Evolutionary conservation across 2,797 vertebrate genomes (phyloP), one percentile per base, ranked within the genome.

Genomic region (Philypnodon macrostomus): DNA sequence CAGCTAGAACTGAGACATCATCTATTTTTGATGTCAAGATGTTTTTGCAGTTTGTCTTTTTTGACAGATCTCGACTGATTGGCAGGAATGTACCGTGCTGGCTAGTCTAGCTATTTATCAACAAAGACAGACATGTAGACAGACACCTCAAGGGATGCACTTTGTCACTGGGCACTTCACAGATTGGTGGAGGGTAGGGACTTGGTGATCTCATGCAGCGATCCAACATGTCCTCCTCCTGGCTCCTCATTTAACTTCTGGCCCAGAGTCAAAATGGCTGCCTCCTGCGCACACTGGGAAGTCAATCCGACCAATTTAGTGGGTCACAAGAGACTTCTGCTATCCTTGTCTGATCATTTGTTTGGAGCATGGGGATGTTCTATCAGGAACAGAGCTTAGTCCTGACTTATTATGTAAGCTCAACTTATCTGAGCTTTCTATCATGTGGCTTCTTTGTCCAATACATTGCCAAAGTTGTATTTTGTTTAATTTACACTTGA

Each of bases 261-360:
- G 78, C 80, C 62, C 40, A 0, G 4, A 77, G 66, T 82, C 77
- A 84, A 86, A 70, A 83, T 82, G 77, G 80, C 70, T 30, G 46
- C 61, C 63, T n/a, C n/a, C n/a, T n/a, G 67, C 69, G 50, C 75
- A 78, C 60, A 63, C 57, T 39, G 54, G 69, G 56, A 51, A 79
- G 75, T 77, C 70, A 73, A 79, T 82, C 68, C 76, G 80, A 76
- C 80, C 80, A 83, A 78, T 86, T 86, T 81, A 70, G 64, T 59
- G 83, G 81, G 73, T 85, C 79, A 79, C 62, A 18, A 54, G 79
- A 81, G 78, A 78, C 79, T 74, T 81, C 79, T 75, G 73, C 73
- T 80, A 49, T 37, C 30, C 46, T 33, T 53, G 53, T 10, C 33
- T 15, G 16, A 13, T 31, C 65, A 67, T 81, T 75, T 77, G 75